Evolutionary conservation across 2,113 vertebrate species (phyloP), one percentile per base, ranked within the genome.

Genomic region (Colaptes auratus): DNA sequence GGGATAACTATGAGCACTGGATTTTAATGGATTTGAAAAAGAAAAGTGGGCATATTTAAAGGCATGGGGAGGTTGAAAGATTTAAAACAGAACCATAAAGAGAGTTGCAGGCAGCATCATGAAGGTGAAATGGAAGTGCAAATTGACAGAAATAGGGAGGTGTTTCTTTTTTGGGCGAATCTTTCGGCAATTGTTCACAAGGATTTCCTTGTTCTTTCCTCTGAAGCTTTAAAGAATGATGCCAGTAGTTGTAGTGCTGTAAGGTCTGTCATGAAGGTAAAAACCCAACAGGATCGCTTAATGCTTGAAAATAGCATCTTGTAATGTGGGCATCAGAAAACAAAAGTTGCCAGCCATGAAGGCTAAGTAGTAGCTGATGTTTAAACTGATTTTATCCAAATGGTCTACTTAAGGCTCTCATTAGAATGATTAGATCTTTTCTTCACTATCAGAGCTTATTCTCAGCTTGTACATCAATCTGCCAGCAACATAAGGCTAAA

Each of bases 1-100:
- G 71, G 63, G 44, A 76, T 76, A 73, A 48, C 50, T 20, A 10
- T 65, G 52, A 96, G 46, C 23, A 50, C 46, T 90, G 91, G 73
- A 75, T 95, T 58, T 59, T 76, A 89, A 85, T 56, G 56, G 60
- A 17, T 46, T 77, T 59, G n/a, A 33, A 55, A 55, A 82, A 79
- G 70, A 73, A 30, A 86, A 70, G 36, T 73, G 81, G 33, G 53
- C 8, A 80, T 85, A 66, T 79, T 80, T 87, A 65, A 89, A 89
- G 52, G 60, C 28, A 93, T 82, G 64, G 72, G 35, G 87, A 93
- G 84, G 91, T 85, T 85, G 92, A 82, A 95, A 89, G 81, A 74
- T 91, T 85, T 85, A 87, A 91, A 87, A 42, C 52, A 74, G 78
- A 93, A 52, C 64, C 78, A 87, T 10, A 1, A 67, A 87, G 71